Evolutionary conservation across 2,888 invertebrate genomes (phyloP).

Genomic region (Zootermopsis nevadensis): DNA sequence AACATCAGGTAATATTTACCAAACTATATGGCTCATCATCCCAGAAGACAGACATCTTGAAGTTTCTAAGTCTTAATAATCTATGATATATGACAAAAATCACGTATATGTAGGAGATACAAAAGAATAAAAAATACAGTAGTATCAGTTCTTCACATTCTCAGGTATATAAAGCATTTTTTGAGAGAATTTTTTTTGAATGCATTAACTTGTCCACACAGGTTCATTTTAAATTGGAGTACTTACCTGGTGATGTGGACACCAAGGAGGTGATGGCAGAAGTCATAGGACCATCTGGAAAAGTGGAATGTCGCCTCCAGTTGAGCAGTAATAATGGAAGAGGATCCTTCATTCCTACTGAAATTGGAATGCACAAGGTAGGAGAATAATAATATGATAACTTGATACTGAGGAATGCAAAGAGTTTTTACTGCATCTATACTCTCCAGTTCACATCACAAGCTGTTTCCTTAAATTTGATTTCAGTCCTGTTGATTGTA

Average conservation of each 20-base stretch:
- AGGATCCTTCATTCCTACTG: slow-evolving; percentile 87
- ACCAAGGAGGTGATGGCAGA: slow-evolving; percentile 79
- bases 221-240: slow-evolving; percentile 83
- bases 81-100: too few species aligned
- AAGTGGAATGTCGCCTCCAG: slow-evolving; percentile 70
- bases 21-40: too few species aligned
- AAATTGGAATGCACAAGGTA: slow-evolving; percentile 93
- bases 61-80: slow-evolving; percentile 57
- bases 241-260: slow-evolving; percentile 75
- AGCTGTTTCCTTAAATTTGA: too few species aligned
- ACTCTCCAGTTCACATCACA: too few species aligned
- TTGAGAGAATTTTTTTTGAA: not conserved
- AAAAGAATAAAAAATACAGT: too few species aligned
- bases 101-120: too few species aligned
- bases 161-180: not conserved
- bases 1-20: too few species aligned
- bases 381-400: not conserved
- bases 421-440: too few species aligned
- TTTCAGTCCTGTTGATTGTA: too few species aligned
- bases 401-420: too few species aligned
- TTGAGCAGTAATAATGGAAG: slow-evolving; percentile 77
- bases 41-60: too few species aligned
- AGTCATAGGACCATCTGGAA: slow-evolving; percentile 82
- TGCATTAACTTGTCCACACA: slow-evolving; percentile 59
- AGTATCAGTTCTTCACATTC: too few species aligned